Evolutionary conservation across 2,113 vertebrate species (phyloP).

Genomic region (Carettochelys insculpta): DNA sequence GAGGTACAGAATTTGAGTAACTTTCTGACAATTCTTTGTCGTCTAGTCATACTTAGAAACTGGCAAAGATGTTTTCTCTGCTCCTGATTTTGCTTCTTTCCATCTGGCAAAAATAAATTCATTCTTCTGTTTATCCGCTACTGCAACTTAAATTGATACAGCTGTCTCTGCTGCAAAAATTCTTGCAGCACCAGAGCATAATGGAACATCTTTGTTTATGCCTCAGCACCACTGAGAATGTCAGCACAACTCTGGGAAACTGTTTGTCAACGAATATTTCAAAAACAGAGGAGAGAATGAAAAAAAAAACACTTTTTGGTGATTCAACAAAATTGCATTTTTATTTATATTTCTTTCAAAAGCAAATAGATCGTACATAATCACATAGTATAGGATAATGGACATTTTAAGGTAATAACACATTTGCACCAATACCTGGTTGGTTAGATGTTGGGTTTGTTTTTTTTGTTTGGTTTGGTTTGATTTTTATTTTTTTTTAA

Average conservation of each 20-base stretch:
- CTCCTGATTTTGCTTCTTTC: constrained; percentile 29
- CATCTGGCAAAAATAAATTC: constrained; percentile 26
- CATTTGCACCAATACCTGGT: background rate
- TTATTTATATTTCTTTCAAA: background rate
- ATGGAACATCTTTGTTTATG: constrained; percentile 1
- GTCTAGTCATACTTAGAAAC: background rate
- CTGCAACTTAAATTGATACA: constrained; percentile 15
- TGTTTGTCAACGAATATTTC: background rate
- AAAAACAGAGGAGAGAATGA: background rate
- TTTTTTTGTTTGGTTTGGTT: too few species aligned
- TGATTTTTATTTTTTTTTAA: too few species aligned
- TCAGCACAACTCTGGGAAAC: background rate
- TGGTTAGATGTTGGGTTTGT: too few species aligned
- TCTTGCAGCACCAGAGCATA: constrained; percentile 18
- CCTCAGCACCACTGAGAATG: constrained; percentile 17
- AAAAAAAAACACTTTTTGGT: background rate
- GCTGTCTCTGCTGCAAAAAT: constrained; percentile 12
- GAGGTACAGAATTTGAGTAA: too few species aligned
- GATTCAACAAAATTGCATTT: background rate
- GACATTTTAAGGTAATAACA: background rate
- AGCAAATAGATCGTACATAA: background rate
- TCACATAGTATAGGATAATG: background rate
- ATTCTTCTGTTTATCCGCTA: constrained; percentile 7
- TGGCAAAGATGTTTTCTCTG: constrained; percentile 39
- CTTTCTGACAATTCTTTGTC: background rate